Percentiles rank a stretch among this genome's conserved stretches.
phyloP scores from a whole-genome alignment of 2,113 vertebrate species.

The Petroica traversi region DNA sequence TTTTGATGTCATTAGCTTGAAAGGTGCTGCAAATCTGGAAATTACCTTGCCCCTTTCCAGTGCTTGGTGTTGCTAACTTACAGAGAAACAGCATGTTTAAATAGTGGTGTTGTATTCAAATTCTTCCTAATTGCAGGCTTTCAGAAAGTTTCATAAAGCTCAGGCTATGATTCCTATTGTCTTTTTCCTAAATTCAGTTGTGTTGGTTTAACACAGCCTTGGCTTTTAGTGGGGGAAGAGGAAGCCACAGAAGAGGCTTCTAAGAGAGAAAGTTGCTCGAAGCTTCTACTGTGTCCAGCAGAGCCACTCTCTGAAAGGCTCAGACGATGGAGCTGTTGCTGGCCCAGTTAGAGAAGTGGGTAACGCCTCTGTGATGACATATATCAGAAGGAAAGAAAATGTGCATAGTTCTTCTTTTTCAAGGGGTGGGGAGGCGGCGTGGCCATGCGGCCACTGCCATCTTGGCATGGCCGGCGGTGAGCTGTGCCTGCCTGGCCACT shows the following conservation, averaged over 20 bases:
- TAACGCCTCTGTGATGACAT: background rate
- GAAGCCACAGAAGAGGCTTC: background rate
- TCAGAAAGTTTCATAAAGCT: background rate
- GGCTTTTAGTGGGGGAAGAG: background rate
- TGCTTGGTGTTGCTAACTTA: background rate
- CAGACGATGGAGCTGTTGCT: background rate
- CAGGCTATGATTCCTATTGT: background rate
- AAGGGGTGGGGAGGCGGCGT: accelerated
- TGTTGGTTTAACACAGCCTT: background rate
- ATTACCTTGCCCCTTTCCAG: background rate
- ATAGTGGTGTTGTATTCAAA: background rate
- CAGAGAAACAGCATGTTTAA: background rate
- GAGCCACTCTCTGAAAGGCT: background rate
- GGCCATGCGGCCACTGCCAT: accelerated
- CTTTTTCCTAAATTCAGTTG: background rate
- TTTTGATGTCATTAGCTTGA: background rate
- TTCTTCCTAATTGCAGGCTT: background rate
- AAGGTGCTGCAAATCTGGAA: background rate
- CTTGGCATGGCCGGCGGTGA: accelerated
- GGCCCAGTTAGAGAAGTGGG: too few relatives aligned
- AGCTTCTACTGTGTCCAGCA: background rate
- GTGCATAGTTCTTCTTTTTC: accelerated
- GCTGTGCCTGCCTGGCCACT: background rate
- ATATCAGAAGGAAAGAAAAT: background rate
- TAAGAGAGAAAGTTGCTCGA: background rate